Evolutionary conservation across 2,113 vertebrate species (phyloP).

Genomic region (Odobenus rosmarus): DNA sequence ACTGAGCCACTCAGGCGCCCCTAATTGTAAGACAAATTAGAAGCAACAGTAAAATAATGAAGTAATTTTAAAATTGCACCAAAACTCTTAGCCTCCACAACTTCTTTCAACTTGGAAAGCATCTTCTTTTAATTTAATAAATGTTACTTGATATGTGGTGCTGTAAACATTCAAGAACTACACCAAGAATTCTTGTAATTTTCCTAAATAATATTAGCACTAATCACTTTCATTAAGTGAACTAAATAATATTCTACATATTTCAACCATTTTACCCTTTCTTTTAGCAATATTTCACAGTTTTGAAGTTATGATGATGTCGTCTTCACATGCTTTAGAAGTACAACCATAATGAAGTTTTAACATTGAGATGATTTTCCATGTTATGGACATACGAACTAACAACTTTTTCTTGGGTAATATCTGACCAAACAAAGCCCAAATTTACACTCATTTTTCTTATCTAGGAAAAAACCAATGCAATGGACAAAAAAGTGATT

Average conservation of each 20-base stretch:
- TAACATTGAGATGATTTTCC: constrained; percentile 68
- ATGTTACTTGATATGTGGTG: constrained; percentile 43
- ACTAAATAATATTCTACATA: constrained; percentile 54
- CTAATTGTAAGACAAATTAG: not conserved
- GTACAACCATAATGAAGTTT: constrained; percentile 68
- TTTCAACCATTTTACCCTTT: constrained; percentile 63
- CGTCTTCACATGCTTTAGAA: constrained; percentile 61
- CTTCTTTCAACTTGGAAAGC: constrained; percentile 8
- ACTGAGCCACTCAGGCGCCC: not conserved
- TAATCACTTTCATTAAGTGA: constrained; percentile 66
- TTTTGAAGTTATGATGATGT: constrained; percentile 56
- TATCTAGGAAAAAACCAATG: not conserved
- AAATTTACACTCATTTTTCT: constrained; percentile 70
- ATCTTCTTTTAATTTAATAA: constrained; percentile 54
- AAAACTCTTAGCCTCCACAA: constrained; percentile 34
- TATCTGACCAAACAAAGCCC: constrained; percentile 63
- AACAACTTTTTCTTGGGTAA: constrained; percentile 65
- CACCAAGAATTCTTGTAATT: constrained; percentile 47
- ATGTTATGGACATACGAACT: constrained; percentile 63
- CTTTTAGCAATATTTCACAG: constrained; percentile 46
- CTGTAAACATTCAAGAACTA: constrained; percentile 62
- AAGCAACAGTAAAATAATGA: constrained; percentile 33
- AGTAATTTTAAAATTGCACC: constrained; percentile 50
- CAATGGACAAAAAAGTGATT: constrained; percentile 39
- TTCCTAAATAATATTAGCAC: constrained; percentile 56